Conservation (phyloP, 2,888 invertebrate genomes). For the Caenorhabditis sp. region DNA sequence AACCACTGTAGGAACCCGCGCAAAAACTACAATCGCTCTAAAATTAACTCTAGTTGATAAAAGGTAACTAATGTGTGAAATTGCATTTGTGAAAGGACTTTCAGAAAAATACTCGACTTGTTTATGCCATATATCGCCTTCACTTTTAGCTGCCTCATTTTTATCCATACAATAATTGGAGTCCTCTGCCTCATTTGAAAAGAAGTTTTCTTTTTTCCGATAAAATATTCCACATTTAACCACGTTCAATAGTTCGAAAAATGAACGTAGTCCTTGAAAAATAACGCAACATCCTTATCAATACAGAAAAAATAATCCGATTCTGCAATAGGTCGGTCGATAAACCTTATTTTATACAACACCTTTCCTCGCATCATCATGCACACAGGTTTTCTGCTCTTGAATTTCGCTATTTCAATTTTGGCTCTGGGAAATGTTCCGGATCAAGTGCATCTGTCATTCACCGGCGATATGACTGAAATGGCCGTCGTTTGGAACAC, state of each 20-base stretch:
- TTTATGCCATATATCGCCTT: conserved; percentile 14
- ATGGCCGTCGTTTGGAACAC: conserved; percentile 66
- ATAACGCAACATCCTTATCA: background rate
- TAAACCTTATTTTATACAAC: background rate
- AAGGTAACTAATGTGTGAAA: background rate
- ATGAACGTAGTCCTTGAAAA: background rate
- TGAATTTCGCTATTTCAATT: background rate
- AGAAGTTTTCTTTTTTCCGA: background rate
- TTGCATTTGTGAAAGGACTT: background rate
- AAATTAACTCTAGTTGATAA: background rate
- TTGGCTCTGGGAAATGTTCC: conserved; percentile 29
- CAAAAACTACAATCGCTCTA: background rate
- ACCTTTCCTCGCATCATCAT: conserved; percentile 6
- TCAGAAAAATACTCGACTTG: conserved; percentile 14
- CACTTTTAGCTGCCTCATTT: conserved; percentile 5
- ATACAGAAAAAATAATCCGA: background rate
- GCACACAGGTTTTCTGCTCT: background rate
- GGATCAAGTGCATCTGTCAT: conserved; percentile 63
- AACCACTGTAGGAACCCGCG: conserved; percentile 12
- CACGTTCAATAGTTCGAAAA: background rate
- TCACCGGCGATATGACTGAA: conserved; percentile 49
- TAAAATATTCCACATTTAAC: background rate
- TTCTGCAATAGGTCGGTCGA: background rate
- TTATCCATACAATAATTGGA: conserved; percentile 12
- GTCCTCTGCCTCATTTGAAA: background rate